A percentile compares a stretch with the other conserved stretches of the same genome.
These are phyloP conservation scores for Carabus problematicus DNA, from an alignment of 2,888 invertebrate genomes.

Conservation along the genomic window DNA sequence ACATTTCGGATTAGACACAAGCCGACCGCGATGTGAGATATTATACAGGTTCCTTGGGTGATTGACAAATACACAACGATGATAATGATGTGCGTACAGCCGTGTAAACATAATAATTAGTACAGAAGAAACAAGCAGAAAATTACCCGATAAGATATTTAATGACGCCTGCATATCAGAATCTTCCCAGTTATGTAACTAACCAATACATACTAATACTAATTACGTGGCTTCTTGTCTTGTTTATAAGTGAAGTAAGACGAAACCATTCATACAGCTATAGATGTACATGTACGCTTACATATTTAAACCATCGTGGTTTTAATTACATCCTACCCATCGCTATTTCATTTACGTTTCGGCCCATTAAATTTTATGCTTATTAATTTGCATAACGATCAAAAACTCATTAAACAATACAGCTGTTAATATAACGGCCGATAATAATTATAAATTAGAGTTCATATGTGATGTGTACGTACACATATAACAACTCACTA, in stretches of 20 bases:
- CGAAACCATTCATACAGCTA: not conserved
- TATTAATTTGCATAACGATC: conserved; percentile 44
- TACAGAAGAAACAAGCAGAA: too few relatives aligned
- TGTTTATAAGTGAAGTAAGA: conserved; percentile 1
- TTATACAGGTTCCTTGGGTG: too few relatives aligned
- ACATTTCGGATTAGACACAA: too few relatives aligned
- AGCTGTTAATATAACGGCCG: conserved; percentile 42
- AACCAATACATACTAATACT: too few relatives aligned
- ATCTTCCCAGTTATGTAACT: too few relatives aligned
- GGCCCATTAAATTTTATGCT: conserved; percentile 43
- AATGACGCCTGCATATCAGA: too few relatives aligned
- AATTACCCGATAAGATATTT: too few relatives aligned
- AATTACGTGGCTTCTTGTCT: not conserved
- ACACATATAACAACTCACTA: not conserved
- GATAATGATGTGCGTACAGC: too few relatives aligned
- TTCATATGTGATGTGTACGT: not conserved
- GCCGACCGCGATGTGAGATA: too few relatives aligned
- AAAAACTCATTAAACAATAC: conserved; percentile 43
- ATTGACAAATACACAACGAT: too few relatives aligned
- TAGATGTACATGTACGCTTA: conserved; percentile 14
- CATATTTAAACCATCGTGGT: not conserved
- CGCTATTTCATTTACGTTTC: conserved; percentile 43
- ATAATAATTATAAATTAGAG: conserved; percentile 41
- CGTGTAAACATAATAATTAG: too few relatives aligned
- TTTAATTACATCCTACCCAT: not conserved